Percentiles rank a stretch among this genome's conserved stretches.
These are phyloP conservation scores for Oxystoma pomonae DNA, from an alignment of 2,888 invertebrate species.

Conservation along the genomic window DNA sequence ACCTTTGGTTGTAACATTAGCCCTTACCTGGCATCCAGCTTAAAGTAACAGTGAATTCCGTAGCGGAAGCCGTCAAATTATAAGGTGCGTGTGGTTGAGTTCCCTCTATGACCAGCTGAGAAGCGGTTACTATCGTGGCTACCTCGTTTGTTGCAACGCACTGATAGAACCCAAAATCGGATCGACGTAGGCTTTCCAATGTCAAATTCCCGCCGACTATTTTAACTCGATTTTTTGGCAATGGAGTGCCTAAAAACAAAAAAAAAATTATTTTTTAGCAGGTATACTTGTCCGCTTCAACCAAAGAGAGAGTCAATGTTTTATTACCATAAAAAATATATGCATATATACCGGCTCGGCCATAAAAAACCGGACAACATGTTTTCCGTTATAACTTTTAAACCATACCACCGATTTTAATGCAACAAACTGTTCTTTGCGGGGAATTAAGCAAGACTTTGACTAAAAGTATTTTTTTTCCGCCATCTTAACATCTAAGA, in stretches of 20 bases:
- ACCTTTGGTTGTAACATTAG: background rate
- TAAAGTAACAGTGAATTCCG: conserved; percentile 85
- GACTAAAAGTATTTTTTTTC: no score
- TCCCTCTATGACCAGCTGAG: conserved; percentile 75
- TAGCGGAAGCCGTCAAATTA: conserved; percentile 84
- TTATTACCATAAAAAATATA: no score
- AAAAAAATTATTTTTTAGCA: no score
- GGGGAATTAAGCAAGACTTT: no score
- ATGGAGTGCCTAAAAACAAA: conserved; percentile 58
- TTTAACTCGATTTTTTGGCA: conserved; percentile 77
- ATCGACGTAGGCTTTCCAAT: conserved; percentile 78
- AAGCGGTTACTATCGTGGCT: conserved; percentile 87
- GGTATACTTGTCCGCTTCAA: no score
- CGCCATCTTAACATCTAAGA: no score
- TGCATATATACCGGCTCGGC: no score
- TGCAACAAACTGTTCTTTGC: no score
- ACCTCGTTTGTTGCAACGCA: conserved; percentile 95
- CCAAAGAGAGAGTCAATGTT: no score
- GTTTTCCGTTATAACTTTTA: no score
- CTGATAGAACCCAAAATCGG: conserved; percentile 94
- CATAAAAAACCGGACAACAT: no score
- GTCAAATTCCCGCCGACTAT: conserved; percentile 86
- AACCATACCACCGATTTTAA: no score
- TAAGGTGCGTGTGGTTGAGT: conserved; percentile 97
- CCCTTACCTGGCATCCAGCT: conserved; percentile 72